Evolutionary conservation across 2,888 invertebrate genomes (phyloP), one percentile per base, ranked within the genome.

Genomic region (Phyto melanocephala): DNA sequence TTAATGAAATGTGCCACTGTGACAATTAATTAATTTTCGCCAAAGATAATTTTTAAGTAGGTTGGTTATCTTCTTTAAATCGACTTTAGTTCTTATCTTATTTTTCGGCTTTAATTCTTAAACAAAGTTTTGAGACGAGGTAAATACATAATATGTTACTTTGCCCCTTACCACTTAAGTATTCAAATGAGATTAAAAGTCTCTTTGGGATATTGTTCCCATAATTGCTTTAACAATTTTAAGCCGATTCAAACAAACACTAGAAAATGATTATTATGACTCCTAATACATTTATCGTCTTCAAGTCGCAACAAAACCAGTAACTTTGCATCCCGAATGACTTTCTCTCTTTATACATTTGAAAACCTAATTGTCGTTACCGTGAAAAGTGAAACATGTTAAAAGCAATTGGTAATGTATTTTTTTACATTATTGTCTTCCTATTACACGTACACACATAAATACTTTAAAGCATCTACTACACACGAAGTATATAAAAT

Each of bases 151-250:
- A 52, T 52, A 56, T 17, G 15, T 33, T 60, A 3, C 1, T n/a
- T 60, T 42, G 40, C 5, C n/a, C 6, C 28, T 28, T 24, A 40
- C 7, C 17, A 63, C n/a, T n/a, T n/a, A n/a, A n/a, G n/a, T n/a
- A 35, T 17, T 45, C 74, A 42, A 63, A 45, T 10, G 42, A 28
- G 74, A 37, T 20, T 63, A 54, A 5, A 24, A 22, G 20, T 56
- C 56, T 33, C 74, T 20, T 4, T 15, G 45, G 74, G 54, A 40
- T 24, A 11, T 42, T 52, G 42, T 68, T 35, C 33, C 6, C 4
- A 20, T 68, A 68, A 62, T 77, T 76, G 58, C 62, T 62, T 68
- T 68, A 35, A 15, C 7, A 24, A n/a, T 77, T 68, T 58, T 7
- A 68, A 68, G 42, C 8, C 40, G 40, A 17, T 76, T 62, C 50